These are phyloP conservation scores for Daktulosphaira vitifoliae DNA, from an alignment of 1,140 invertebrate species.

Conservation along the genomic window DNA sequence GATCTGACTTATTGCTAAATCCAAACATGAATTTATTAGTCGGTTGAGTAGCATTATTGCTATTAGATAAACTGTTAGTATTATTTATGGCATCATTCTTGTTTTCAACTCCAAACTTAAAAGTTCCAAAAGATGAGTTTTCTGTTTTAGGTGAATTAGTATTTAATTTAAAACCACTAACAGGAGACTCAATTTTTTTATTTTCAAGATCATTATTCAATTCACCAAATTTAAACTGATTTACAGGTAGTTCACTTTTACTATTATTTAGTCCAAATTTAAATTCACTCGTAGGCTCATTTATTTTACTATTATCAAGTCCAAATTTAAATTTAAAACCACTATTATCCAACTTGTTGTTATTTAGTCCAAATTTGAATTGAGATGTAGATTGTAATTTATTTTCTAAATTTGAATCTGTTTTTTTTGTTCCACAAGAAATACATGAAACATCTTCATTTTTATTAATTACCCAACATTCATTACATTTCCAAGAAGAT, in stretches of 20 bases:
- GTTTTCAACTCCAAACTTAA: neutral
- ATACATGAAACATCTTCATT: constrained; percentile 47
- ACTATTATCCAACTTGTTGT: neutral
- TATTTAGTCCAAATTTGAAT: constrained; percentile 41
- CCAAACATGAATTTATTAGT: neutral
- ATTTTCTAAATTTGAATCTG: constrained; percentile 40
- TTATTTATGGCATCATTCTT: neutral
- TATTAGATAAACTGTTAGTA: neutral
- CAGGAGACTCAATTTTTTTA: neutral
- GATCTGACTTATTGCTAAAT: neutral
- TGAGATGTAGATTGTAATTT: constrained; percentile 39
- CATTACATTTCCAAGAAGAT: constrained; percentile 52
- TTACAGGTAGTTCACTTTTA: neutral
- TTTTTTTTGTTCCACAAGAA: constrained; percentile 48
- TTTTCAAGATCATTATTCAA: neutral
- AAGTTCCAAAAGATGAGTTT: neutral
- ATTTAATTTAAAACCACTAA: too few species aligned
- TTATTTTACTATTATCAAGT: constrained; percentile 10
- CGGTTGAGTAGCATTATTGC: neutral
- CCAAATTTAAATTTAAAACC: neutral
- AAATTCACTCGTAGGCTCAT: constrained; percentile 1
- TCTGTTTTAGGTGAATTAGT: too few species aligned
- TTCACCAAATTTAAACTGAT: constrained; percentile 8
- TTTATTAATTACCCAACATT: constrained; percentile 54
- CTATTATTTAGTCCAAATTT: neutral